Percentiles rank a stretch among this genome's conserved stretches.
Evolutionary conservation across 2,797 vertebrate species (phyloP).

Genomic region (Siniperca undulata): DNA sequence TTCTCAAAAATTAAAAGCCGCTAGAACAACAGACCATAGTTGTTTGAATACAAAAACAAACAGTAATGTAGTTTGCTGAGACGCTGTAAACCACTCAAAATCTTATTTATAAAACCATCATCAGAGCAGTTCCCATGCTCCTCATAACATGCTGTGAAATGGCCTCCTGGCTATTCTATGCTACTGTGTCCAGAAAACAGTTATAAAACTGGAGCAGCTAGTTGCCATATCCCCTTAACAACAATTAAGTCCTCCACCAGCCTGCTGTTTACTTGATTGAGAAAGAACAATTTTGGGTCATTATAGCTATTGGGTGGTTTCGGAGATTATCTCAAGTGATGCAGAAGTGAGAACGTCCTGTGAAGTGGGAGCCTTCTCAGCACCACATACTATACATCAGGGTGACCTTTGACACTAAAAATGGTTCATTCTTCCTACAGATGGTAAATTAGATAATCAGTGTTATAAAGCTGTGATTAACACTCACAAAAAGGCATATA

Average conservation of each 20-base stretch:
- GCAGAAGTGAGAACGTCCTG: neutral
- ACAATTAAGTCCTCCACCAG: constrained; percentile 9
- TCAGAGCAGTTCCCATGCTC: constrained; percentile 5
- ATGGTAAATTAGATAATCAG: neutral
- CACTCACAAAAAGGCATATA: neutral
- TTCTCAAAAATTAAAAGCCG: constrained; percentile 1
- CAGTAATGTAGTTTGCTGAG: neutral
- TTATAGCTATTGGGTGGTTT: constrained; percentile 3
- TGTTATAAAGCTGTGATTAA: neutral
- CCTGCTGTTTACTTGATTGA: constrained; percentile 19
- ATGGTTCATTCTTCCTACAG: neutral
- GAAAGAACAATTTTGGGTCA: constrained; percentile 35
- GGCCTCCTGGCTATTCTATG: neutral
- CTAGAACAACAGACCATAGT: neutral
- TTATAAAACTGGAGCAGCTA: constrained; percentile 24
- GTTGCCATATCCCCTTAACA: constrained; percentile 19
- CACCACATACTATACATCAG: neutral
- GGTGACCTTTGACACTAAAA: constrained; percentile 1
- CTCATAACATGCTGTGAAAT: constrained; percentile 9
- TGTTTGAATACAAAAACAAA: constrained; percentile 19
- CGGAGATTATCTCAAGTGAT: constrained; percentile 1
- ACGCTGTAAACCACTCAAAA: neutral
- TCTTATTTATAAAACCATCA: constrained; percentile 2
- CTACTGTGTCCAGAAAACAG: constrained; percentile 34
- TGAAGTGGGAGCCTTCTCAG: neutral